Evolutionary conservation across 2,888 invertebrate genomes (phyloP), one percentile per base, ranked within the genome.

Genomic region (Hypolimnas misippus): DNA sequence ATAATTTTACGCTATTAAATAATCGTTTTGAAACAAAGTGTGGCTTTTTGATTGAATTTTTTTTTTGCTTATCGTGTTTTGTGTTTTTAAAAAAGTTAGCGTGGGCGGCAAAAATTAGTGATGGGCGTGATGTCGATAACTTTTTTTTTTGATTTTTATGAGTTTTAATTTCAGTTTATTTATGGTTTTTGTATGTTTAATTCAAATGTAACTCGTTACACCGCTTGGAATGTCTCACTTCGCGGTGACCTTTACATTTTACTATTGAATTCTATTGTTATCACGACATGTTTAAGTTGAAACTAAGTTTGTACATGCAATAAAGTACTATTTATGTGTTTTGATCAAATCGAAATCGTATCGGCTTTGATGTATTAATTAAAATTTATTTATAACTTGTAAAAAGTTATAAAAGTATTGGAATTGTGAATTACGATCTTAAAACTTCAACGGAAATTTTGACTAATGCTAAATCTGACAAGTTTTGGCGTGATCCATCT

Each of bases 21-120:
- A 31, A 2, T 31, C n/a, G n/a, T n/a, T n/a, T n/a, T n/a, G n/a
- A n/a, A n/a, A n/a, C n/a, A n/a, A n/a, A n/a, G n/a, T 17, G 17
- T 17, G 14, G 6, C 7, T 7, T 19, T 19, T 42, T 1, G 17
- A 10, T 52, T 31, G n/a, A 35, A 17, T 10, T 0, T 12, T 14
- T 33, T 33, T 35, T 17, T n/a, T 6, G 19, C 17, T 17, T 33
- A 33, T 3, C 1, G 16, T 14, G 12, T n/a, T 17, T 33, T 53
- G 5, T 8, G 1, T 12, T 46, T 53, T 19, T 42, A 59, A 58
- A 62, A 66, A 62, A 81, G 78, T 77, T 79, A 71, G 79, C 77
- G 80, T 77, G 74, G 77, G 78, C 68, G 73, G 70, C 69, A 67
- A 71, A 70, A 68, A 68, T 72, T 74, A 76, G 77, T 70, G 75